phyloP scores from a whole-genome alignment of 37 sponge, comb jelly and placozoan genomes.

The Spongia lamella region DNA sequence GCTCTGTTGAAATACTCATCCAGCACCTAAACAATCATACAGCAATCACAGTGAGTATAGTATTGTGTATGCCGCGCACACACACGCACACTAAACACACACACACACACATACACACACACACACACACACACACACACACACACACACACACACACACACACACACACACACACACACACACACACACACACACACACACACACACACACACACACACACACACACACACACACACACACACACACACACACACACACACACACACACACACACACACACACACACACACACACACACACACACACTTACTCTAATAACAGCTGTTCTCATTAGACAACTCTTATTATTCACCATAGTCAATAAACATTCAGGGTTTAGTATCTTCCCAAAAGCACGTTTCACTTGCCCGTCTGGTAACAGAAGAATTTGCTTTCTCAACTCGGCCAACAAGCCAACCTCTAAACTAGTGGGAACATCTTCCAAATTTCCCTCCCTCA shows the following conservation, averaged over 20 bases:
- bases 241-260: too few species aligned
- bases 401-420: conserved; percentile 49
- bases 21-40: conserved; percentile 42
- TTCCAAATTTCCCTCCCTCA: conserved; percentile 33
- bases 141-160: too few species aligned
- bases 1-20: conserved; percentile 75
- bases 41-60: too few species aligned
- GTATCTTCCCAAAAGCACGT: conserved; percentile 31
- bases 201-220: too few species aligned
- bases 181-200: too few species aligned
- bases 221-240: too few species aligned
- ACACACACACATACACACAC: too few species aligned
- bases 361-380: conserved; percentile 52
- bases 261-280: too few species aligned
- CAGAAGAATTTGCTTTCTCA: conserved; percentile 48
- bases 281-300: background rate
- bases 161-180: conserved; percentile 44
- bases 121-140: too few species aligned
- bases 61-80: too few species aligned
- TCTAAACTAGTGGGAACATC: conserved; percentile 57
- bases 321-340: conserved; percentile 75
- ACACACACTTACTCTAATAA: conserved; percentile 54
- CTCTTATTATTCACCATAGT: conserved; percentile 64
- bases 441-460: conserved; percentile 56
- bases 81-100: too few species aligned